phyloP scores from a whole-genome alignment of 2,113 vertebrate genomes.

The Ptychochromis oligacanthus region DNA sequence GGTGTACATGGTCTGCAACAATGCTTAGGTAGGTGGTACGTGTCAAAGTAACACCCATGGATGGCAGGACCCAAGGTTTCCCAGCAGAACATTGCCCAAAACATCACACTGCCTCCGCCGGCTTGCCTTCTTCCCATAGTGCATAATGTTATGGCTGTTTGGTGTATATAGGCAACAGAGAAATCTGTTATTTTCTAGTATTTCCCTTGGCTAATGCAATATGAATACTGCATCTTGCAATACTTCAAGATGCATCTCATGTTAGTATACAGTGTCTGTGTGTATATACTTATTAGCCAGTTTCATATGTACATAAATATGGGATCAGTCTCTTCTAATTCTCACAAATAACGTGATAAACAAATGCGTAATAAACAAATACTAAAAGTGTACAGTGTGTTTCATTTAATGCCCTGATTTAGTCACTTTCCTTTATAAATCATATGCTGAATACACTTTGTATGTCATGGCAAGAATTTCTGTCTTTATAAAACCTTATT shows the following conservation, averaged over 20 bases:
- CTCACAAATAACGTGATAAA: background rate
- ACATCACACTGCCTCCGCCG: too few relatives aligned
- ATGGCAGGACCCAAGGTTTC: too few relatives aligned
- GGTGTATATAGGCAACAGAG: background rate
- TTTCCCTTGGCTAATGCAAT: background rate
- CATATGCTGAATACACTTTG: background rate
- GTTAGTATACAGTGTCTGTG: background rate
- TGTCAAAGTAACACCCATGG: too few relatives aligned
- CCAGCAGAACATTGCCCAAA: too few relatives aligned
- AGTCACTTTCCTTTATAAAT: accelerated
- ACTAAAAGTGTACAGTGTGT: background rate
- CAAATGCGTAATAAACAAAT: background rate
- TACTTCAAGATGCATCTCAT: accelerated
- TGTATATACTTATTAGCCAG: accelerated
- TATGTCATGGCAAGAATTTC: background rate
- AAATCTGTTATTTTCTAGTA: background rate
- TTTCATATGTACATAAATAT: background rate
- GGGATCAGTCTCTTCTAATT: background rate
- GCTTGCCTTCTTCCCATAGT: too few relatives aligned
- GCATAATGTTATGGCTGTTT: too few relatives aligned
- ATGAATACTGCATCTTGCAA: too few relatives aligned
- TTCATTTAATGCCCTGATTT: background rate
- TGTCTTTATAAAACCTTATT: background rate
- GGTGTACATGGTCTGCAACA: too few relatives aligned
- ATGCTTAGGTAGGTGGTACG: too few relatives aligned